Evolutionary conservation across 2,888 invertebrate species (phyloP).

Genomic region (Meiosimyza platycephala): DNA sequence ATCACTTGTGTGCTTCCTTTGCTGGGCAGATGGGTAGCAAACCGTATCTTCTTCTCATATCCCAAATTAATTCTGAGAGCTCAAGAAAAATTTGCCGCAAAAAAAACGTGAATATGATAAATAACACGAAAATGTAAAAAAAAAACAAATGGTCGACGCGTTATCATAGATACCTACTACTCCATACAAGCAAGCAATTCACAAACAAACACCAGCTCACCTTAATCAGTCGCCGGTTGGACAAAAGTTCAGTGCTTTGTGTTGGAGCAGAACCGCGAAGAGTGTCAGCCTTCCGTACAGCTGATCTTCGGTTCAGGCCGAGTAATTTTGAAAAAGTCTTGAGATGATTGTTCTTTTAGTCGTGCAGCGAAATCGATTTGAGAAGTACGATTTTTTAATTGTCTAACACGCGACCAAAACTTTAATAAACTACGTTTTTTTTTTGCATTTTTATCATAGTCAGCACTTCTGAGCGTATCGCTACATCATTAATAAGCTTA

Average conservation of each 20-base stretch:
- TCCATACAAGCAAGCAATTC: neutral
- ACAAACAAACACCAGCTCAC: neutral
- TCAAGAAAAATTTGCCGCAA: too few relatives aligned
- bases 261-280: conserved; percentile 1
- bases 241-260: too few relatives aligned
- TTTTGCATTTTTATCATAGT: too few relatives aligned
- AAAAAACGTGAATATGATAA: neutral
- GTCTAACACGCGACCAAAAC: conserved; percentile 22
- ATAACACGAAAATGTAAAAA: too few relatives aligned
- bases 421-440: neutral
- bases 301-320: conserved; percentile 5
- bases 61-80: too few relatives aligned
- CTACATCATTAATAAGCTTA: too few relatives aligned
- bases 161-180: conserved; percentile 1
- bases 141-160: neutral
- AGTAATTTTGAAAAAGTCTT: conserved; percentile 27
- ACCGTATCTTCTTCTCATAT: too few relatives aligned
- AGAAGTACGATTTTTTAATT: conserved; percentile 20
- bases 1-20: too few relatives aligned
- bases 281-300: neutral
- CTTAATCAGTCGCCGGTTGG: neutral
- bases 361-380: conserved; percentile 30
- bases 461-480: too few relatives aligned
- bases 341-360: conserved; percentile 31
- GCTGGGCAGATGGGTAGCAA: too few relatives aligned